A percentile compares a stretch with the other conserved stretches of the same genome.
Conservation (phyloP, 2,888 invertebrate species). For the Thymelicus sylvestris region DNA sequence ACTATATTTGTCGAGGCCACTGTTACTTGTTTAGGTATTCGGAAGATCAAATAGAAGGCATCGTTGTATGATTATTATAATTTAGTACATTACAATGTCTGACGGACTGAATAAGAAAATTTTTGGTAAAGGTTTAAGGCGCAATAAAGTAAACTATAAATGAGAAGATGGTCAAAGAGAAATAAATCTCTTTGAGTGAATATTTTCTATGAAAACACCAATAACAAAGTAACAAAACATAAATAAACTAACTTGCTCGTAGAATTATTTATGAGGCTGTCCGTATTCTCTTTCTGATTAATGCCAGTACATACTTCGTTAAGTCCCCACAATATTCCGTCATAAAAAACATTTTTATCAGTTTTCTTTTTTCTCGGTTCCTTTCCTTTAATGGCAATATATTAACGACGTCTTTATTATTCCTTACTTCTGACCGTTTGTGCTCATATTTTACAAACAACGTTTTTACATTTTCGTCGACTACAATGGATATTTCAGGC, state of each 20-base stretch:
- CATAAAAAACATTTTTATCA: slow-evolving; percentile 15
- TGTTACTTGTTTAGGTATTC: too few species aligned
- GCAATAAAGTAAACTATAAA: too few species aligned
- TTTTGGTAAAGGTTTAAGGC: too few species aligned
- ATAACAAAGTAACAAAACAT: slow-evolving; percentile 2
- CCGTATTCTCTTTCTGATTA: slow-evolving; percentile 4
- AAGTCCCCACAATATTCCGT: slow-evolving; percentile 5
- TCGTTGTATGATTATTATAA: too few species aligned
- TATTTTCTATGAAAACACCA: background rate
- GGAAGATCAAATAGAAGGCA: too few species aligned
- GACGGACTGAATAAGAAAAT: too few species aligned
- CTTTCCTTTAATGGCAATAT: slow-evolving; percentile 4
- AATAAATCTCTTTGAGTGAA: background rate
- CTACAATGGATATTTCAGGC: background rate
- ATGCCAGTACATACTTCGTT: slow-evolving; percentile 9
- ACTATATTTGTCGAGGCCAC: too few species aligned
- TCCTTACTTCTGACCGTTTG: slow-evolving; percentile 1
- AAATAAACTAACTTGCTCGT: background rate
- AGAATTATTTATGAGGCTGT: slow-evolving; percentile 7
- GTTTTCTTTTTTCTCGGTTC: slow-evolving; percentile 7
- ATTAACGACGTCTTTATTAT: slow-evolving; percentile 12
- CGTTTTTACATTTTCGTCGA: slow-evolving; percentile 2
- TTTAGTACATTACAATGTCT: too few species aligned
- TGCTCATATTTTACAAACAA: slow-evolving; percentile 1
- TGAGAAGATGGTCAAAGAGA: too few species aligned